phyloP scores from a whole-genome alignment of 2,113 vertebrate genomes.

The Tricholaema leucomelas region DNA sequence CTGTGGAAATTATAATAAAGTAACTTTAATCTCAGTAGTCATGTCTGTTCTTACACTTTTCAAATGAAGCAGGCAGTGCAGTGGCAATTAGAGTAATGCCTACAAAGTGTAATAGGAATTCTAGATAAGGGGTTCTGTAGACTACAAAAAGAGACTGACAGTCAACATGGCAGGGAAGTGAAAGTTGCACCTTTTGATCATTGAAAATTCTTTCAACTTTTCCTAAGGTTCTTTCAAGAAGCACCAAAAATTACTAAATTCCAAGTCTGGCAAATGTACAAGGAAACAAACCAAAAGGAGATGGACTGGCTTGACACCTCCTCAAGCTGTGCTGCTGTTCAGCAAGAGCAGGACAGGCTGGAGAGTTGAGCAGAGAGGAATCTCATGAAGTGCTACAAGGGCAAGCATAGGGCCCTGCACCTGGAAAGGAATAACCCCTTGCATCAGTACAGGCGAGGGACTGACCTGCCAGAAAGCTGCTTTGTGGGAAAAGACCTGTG shows the following conservation, averaged over 20 bases:
- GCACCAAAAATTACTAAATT: not conserved
- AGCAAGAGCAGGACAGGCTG: too few species aligned
- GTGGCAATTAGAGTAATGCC: not conserved
- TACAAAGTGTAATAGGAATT: not conserved
- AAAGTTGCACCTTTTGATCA: not conserved
- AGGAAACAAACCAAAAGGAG: not conserved
- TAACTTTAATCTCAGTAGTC: not conserved
- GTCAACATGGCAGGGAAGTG: fast-evolving
- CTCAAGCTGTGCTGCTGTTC: too few species aligned
- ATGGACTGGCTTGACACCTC: not conserved
- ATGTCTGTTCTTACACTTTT: not conserved
- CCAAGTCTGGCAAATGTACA: not conserved
- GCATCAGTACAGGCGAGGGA: too few species aligned
- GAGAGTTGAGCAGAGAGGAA: too few species aligned
- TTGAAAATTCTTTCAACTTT: not conserved
- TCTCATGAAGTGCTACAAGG: too few species aligned
- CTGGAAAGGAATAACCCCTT: too few species aligned
- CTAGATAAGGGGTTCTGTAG: not conserved
- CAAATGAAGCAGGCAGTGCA: not conserved
- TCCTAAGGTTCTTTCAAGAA: not conserved
- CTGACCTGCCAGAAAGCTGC: too few species aligned
- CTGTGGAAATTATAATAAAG: constrained; percentile 45
- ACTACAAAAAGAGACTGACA: not conserved
- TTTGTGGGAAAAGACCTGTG: too few species aligned
- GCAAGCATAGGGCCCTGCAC: too few species aligned